These are phyloP conservation scores for Drosophila mayri DNA, from an alignment of 1,140 invertebrate genomes.

Conservation along the genomic window DNA sequence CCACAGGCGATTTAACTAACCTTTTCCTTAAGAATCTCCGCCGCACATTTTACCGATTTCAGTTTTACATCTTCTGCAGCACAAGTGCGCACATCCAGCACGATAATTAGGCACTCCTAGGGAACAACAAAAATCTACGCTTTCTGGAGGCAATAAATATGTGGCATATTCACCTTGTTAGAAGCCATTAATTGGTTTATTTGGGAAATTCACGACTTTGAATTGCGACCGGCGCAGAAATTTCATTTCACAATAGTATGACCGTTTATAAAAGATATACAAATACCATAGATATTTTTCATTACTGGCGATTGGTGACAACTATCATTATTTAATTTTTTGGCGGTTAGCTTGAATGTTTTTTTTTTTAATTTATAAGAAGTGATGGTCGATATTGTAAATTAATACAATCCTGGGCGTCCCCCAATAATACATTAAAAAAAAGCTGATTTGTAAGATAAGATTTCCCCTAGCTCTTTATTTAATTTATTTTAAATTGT, in stretches of 20 bases:
- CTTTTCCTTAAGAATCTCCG: slow-evolving; percentile 72
- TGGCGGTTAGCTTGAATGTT: background rate
- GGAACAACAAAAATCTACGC: background rate
- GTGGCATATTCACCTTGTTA: slow-evolving; percentile 47
- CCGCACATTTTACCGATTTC: slow-evolving; percentile 61
- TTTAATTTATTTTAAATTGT: background rate
- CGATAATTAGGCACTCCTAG: slow-evolving; percentile 63
- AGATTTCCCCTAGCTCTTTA: background rate
- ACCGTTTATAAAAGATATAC: background rate
- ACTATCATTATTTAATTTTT: background rate
- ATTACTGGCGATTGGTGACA: background rate
- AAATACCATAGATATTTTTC: background rate
- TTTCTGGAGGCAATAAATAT: background rate
- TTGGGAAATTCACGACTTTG: background rate
- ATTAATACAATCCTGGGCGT: background rate
- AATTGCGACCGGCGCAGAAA: slow-evolving; percentile 37
- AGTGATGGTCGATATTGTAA: background rate
- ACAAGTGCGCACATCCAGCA: slow-evolving; percentile 64
- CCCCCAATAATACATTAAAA: background rate
- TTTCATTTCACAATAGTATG: slow-evolving; percentile 61
- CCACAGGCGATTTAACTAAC: slow-evolving; percentile 9
- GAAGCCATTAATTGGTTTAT: slow-evolving; percentile 45
- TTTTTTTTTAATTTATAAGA: too few relatives aligned
- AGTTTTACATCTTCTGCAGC: slow-evolving; percentile 67
- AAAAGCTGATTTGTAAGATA: background rate